Evolutionary conservation across 2,888 invertebrate genomes (phyloP), one percentile per base, ranked within the genome.

Genomic region (Nymphalis polychloros): DNA sequence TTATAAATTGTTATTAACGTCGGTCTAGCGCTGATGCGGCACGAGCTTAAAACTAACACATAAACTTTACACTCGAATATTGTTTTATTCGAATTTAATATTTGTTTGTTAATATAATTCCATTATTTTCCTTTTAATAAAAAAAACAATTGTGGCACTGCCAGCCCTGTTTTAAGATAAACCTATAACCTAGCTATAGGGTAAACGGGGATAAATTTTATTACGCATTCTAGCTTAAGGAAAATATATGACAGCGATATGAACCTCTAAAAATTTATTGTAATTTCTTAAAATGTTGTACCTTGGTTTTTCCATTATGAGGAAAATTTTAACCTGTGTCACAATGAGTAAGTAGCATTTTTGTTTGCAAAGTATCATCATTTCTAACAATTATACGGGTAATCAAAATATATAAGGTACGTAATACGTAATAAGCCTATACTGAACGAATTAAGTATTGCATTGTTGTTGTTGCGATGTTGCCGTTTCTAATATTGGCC

Each of bases 281-380:
- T 8, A 49, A 49, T 49, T n/a, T 49, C 41, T 49, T 49, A 49
- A n/a, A 27, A 53, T 16, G 1, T 23, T n/a, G 2, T 20, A 20
- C 1, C 20, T 52, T 23, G 62, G 62, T 52, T 62, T 62, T 62
- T 62, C 52, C 62, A 31, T 17, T n/a, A 27, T 52, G 20, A 62
- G 41, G 62, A 62, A 62, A 52, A 62, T 17, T 20, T 7, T 31
- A 35, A 35, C n/a, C 7, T 23, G 20, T 50, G 16, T 20, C 47
- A 31, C 17, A 48, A 61, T 31, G 49, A 10, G 41, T 41, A 41
- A 2, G 13, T 41, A 41, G 41, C 4, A 23, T 49, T 61, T 19
- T 49, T 8, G 49, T 19, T 8, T 6, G 27, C 27, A 31, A 6
- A 20, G n/a, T 19, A 8, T n/a, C n/a, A 19, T 19, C 6, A 19